Evolutionary conservation across 2,888 invertebrate genomes (phyloP).

Genomic region (Drosophila sordidula): DNA sequence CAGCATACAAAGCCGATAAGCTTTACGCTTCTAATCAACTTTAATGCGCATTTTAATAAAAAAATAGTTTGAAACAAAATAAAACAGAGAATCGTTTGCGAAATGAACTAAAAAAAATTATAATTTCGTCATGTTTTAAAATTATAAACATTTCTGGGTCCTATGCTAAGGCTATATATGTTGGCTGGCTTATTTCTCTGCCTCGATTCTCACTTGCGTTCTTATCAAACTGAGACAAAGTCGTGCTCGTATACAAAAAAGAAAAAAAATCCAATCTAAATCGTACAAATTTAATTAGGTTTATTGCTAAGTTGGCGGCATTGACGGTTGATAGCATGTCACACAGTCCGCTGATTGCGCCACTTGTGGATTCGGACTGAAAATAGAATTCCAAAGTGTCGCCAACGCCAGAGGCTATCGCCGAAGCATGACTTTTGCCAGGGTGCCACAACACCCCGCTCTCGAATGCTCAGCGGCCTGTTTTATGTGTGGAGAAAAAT

Average conservation of each 20-base stretch:
- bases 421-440: conserved; percentile 58
- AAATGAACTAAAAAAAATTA: background rate
- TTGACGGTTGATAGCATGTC: conserved; percentile 69
- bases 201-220: too few species aligned
- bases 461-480: background rate
- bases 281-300: conserved; percentile 73
- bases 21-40: conserved; percentile 28
- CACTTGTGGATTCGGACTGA: conserved; percentile 49
- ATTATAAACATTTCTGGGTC: conserved; percentile 9
- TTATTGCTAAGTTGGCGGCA: conserved; percentile 80
- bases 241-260: background rate
- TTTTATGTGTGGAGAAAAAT: too few species aligned
- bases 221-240: conserved; percentile 53
- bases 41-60: conserved; percentile 36
- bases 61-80: background rate
- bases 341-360: conserved; percentile 65
- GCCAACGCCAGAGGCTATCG: conserved; percentile 72
- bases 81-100: background rate
- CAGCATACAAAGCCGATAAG: background rate
- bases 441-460: conserved; percentile 8
- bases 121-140: conserved; percentile 42
- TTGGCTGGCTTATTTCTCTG: conserved; percentile 6
- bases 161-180: conserved; percentile 17
- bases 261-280: conserved; percentile 14
- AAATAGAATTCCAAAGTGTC: conserved; percentile 67